Evolutionary conservation across 2,797 vertebrate genomes (phyloP).

Genomic region (Falco cherrug): DNA sequence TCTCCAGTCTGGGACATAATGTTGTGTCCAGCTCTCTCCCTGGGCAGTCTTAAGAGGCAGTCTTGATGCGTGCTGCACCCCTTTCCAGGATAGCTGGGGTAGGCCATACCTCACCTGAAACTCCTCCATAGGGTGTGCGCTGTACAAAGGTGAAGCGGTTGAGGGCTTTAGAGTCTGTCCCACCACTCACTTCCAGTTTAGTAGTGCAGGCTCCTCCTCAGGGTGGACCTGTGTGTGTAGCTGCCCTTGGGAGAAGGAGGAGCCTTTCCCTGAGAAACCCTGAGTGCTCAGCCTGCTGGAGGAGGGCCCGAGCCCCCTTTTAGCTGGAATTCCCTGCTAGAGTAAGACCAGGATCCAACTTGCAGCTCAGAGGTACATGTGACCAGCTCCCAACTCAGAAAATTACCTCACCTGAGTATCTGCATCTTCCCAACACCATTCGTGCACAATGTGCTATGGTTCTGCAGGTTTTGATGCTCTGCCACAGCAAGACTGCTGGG

Average conservation of each 20-base stretch:
- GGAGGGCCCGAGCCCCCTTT: not conserved
- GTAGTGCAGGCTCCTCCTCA: not conserved
- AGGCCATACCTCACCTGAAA: not conserved
- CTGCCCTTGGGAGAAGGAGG: not conserved
- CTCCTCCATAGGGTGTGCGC: rapidly evolving
- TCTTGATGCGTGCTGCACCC: not conserved
- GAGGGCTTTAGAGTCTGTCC: not conserved
- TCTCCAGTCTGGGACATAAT: not conserved
- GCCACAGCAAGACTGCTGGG: not conserved
- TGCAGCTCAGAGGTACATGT: not conserved
- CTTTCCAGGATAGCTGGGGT: no score
- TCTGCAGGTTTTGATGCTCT: not conserved
- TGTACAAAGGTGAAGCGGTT: not conserved
- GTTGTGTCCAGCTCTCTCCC: not conserved
- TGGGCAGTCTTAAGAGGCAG: not conserved
- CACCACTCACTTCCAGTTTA: not conserved
- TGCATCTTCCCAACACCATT: not conserved
- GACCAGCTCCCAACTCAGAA: not conserved
- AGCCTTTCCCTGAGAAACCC: not conserved
- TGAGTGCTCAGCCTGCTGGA: not conserved
- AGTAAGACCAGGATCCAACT: not conserved
- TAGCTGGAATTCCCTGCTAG: not conserved
- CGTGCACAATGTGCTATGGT: rapidly evolving
- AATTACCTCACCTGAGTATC: rapidly evolving
- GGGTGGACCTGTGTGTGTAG: not conserved